Evolutionary conservation across 1,140 invertebrate genomes (phyloP), one percentile per base, ranked within the genome.

Genomic region (Chrysomallon squamiferum): DNA sequence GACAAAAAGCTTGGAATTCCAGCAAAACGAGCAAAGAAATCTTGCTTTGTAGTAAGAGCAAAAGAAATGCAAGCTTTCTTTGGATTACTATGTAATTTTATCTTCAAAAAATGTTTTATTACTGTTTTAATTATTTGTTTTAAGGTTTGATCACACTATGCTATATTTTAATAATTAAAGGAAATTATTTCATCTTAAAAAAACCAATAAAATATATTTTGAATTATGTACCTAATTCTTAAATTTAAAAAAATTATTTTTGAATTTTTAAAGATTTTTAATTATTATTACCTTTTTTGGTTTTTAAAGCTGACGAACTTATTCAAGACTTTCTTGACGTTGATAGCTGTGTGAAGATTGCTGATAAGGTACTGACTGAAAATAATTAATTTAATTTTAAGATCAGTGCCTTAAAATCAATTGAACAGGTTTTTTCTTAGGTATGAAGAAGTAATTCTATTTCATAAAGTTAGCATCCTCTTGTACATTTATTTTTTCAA

Each of bases 361-460:
- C 83, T 30, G 83, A 85, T 62, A 85, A 85, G 76, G 83, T 85
- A 78, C 35, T 15, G 5, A 38, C n/a, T n/a, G n/a, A n/a, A n/a
- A n/a, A n/a, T n/a, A n/a, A n/a, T n/a, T n/a, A n/a, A n/a, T n/a
- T n/a, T n/a, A n/a, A n/a, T n/a, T n/a, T n/a, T n/a, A n/a, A n/a
- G n/a, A n/a, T n/a, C n/a, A n/a, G n/a, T n/a, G n/a, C n/a, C n/a
- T n/a, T n/a, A n/a, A n/a, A n/a, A n/a, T n/a, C n/a, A n/a, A n/a
- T n/a, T n/a, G n/a, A n/a, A n/a, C n/a, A n/a, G n/a, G n/a, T n/a
- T n/a, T n/a, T n/a, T n/a, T n/a, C n/a, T n/a, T n/a, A n/a, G n/a
- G n/a, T n/a, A n/a, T n/a, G n/a, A n/a, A n/a, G n/a, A n/a, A n/a
- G n/a, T n/a, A n/a, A n/a, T n/a, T n/a, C n/a, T n/a, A n/a, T n/a